Conservation (phyloP, 2,888 invertebrate genomes). For the Cheilosia urbana region DNA sequence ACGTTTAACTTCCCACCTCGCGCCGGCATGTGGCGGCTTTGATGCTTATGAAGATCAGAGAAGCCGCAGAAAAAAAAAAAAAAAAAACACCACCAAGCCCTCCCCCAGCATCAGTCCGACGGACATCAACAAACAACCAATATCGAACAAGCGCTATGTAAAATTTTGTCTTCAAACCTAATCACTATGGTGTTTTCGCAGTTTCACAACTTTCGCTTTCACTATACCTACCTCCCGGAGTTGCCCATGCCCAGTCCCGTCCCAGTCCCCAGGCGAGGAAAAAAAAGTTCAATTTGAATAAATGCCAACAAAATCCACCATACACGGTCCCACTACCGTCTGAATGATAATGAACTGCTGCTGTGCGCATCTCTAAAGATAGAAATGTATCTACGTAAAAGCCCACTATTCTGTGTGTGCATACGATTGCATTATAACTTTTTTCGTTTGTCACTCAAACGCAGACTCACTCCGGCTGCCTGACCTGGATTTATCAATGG, state of each 20-base stretch:
- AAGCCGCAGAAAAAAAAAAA: background rate
- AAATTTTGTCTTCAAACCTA: slow-evolving; percentile 43
- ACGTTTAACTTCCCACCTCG: slow-evolving; percentile 6
- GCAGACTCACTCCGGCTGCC: slow-evolving; percentile 1
- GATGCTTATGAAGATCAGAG: background rate
- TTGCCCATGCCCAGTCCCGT: background rate
- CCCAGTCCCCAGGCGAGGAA: background rate
- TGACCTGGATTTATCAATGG: slow-evolving; percentile 64
- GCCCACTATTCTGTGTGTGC: slow-evolving; percentile 3
- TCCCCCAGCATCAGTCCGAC: background rate
- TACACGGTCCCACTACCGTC: slow-evolving; percentile 16
- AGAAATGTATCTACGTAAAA: background rate
- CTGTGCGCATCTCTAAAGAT: slow-evolving; percentile 36
- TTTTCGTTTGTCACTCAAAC: slow-evolving; percentile 25
- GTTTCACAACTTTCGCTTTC: slow-evolving; percentile 76
- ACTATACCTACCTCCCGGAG: slow-evolving; percentile 28
- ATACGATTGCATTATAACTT: slow-evolving; percentile 14
- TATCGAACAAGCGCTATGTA: slow-evolving; percentile 43
- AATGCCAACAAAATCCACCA: slow-evolving; percentile 16
- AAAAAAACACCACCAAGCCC: background rate
- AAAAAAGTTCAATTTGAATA: slow-evolving; percentile 20
- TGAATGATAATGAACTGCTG: slow-evolving; percentile 45
- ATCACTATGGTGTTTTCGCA: slow-evolving; percentile 51
- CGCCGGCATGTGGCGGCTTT: background rate
- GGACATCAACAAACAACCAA: slow-evolving; percentile 19